Percentiles rank a stretch among this genome's conserved stretches.
Conservation (phyloP, 2,888 invertebrate species). For the Drosophila atripex region DNA sequence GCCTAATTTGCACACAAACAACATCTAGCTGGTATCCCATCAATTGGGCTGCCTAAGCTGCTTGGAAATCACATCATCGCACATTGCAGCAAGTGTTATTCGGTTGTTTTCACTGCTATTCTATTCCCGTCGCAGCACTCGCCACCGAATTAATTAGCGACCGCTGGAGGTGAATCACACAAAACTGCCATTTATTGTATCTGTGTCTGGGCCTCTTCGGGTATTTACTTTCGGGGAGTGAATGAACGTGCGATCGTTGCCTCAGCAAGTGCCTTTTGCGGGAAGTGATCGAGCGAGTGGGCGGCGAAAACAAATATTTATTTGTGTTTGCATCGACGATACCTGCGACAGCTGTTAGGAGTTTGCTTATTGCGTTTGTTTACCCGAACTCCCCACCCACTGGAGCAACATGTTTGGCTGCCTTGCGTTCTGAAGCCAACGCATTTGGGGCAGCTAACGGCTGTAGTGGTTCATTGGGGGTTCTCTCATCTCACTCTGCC, state of each 20-base stretch:
- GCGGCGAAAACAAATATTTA: conserved; percentile 20
- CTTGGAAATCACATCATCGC: conserved; percentile 27
- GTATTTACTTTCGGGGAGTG: conserved; percentile 46
- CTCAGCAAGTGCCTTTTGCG: conserved; percentile 4
- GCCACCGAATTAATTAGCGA: conserved; percentile 25
- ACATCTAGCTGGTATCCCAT: neutral
- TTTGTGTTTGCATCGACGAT: conserved; percentile 39
- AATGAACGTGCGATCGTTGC: conserved; percentile 59
- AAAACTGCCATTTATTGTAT: conserved; percentile 13
- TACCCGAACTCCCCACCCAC: conserved; percentile 4
- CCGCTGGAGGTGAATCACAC: conserved; percentile 34
- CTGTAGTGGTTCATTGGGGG: conserved; percentile 29
- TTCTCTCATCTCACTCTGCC: conserved; percentile 24
- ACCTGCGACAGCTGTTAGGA: conserved; percentile 61
- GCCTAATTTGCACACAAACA: conserved; percentile 3
- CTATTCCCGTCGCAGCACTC: conserved; percentile 7
- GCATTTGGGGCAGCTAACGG: conserved; percentile 68
- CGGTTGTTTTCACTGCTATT: conserved; percentile 38
- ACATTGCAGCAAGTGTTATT: conserved; percentile 12
- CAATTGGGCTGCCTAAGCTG: conserved; percentile 25
- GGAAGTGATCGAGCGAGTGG: conserved; percentile 2
- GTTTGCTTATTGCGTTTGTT: conserved; percentile 45
- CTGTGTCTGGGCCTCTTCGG: conserved; percentile 28
- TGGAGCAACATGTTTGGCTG: conserved; percentile 1
- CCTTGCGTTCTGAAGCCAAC: conserved; percentile 47